These are phyloP conservation scores for Gymnosoma rotundatum DNA, from an alignment of 2,888 invertebrate species.

Conservation along the genomic window DNA sequence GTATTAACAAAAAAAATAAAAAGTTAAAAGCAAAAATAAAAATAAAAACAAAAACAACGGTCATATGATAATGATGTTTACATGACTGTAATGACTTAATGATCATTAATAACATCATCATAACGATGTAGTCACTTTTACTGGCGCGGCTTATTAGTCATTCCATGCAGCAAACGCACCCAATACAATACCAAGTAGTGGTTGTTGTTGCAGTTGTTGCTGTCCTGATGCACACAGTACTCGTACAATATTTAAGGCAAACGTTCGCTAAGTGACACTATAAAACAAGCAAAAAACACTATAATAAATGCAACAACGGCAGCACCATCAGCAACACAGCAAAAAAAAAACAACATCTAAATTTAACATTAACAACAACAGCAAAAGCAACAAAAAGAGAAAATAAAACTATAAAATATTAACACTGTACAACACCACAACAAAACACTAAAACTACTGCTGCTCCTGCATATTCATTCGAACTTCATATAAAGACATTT, in stretches of 20 bases:
- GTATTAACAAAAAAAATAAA: neutral
- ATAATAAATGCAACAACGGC: constrained; percentile 41
- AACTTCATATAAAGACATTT: constrained; percentile 26
- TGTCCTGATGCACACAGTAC: constrained; percentile 4
- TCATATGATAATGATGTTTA: constrained; percentile 65
- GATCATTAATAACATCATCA: constrained; percentile 43
- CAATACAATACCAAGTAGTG: constrained; percentile 36
- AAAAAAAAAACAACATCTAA: constrained; percentile 15
- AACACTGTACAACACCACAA: constrained; percentile 17
- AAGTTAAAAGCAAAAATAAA: neutral
- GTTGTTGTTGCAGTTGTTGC: neutral
- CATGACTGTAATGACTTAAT: constrained; percentile 13
- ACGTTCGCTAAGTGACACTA: constrained; percentile 57
- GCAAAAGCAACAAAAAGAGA: neutral
- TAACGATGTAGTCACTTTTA: constrained; percentile 58
- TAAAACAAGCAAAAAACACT: constrained; percentile 39
- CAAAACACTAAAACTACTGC: neutral
- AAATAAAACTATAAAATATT: constrained; percentile 33
- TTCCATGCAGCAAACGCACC: constrained; percentile 64
- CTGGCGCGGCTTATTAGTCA: constrained; percentile 67
- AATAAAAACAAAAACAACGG: constrained; percentile 34
- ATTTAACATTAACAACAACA: constrained; percentile 36
- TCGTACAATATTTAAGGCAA: constrained; percentile 52
- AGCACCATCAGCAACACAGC: constrained; percentile 31
- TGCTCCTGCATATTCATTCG: neutral